Conservation (phyloP, 1,140 invertebrate genomes). For the Sipha flava region DNA sequence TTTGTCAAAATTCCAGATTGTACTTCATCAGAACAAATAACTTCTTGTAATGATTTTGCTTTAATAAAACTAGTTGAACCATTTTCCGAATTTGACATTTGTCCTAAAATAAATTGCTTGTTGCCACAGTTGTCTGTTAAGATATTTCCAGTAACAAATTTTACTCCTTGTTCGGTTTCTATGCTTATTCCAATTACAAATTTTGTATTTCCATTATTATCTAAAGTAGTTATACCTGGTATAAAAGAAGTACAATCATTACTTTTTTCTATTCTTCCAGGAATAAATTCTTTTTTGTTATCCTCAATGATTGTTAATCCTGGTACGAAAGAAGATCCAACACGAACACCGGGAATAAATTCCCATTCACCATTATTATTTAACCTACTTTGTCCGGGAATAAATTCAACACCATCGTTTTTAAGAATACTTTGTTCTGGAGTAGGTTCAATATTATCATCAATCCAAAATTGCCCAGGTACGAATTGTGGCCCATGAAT, state of each 20-base stretch:
- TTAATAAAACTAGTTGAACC: neutral
- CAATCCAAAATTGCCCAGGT: constrained; percentile 52
- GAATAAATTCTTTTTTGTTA: constrained; percentile 50
- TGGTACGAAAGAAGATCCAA: constrained; percentile 54
- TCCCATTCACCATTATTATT: constrained; percentile 41
- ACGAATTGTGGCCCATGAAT: constrained; percentile 57
- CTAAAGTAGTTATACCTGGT: constrained; percentile 51
- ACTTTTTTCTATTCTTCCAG: constrained; percentile 54
- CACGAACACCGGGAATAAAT: constrained; percentile 57
- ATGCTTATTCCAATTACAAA: constrained; percentile 60
- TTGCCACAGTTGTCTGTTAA: constrained; percentile 48
- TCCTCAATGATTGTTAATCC: constrained; percentile 50
- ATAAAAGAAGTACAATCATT: constrained; percentile 52
- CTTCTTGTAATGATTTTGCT: constrained; percentile 22
- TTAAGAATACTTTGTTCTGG: constrained; percentile 1
- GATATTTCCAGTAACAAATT: constrained; percentile 60
- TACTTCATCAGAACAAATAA: constrained; percentile 21
- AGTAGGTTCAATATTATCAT: neutral
- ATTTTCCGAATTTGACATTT: constrained; percentile 48
- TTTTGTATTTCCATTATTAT: constrained; percentile 45
- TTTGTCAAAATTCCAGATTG: constrained; percentile 33
- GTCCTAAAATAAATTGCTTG: constrained; percentile 49
- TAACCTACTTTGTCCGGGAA: constrained; percentile 47
- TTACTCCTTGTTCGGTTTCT: constrained; percentile 54
- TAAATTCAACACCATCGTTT: constrained; percentile 42